Evolutionary conservation across 2,888 invertebrate genomes (phyloP), one percentile per base, ranked within the genome.

Genomic region (Drosophila leonis): DNA sequence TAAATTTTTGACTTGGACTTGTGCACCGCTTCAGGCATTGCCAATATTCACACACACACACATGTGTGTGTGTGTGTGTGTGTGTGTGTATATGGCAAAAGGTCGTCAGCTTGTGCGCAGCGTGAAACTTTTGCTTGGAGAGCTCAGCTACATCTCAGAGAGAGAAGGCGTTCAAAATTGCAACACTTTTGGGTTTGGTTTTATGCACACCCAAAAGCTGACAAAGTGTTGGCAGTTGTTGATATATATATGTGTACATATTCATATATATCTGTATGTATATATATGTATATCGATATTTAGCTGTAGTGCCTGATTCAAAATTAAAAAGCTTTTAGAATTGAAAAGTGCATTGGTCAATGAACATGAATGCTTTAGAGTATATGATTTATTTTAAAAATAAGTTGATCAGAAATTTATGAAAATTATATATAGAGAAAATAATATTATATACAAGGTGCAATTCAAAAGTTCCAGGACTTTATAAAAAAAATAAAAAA

Each of bases 41-140:
- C 57, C 83, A 80, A 80, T 79, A 61, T 59, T 35, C 66, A 69
- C 59, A 70, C 51, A 55, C 44, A 24, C 9, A 37, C 27, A 39
- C 31, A 35, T 44, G 51, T 35, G 55, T 60, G 12, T 49, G 33
- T 56, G 35, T 59, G 12, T 75, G 86, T 77, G 72, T 48, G 41
- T 62, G 49, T 71, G 55, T 42, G 20, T 42, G 55, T 56, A 31
- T 49, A 37, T 89, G 83, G 48, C 84, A 84, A 89, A 84, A 88
- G 83, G 83, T 88, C 89, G 70, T 72, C 78, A 68, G 72, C 66
- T 69, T 60, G 63, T 52, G 72, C 89, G 42, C 87, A 86, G 87
- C 87, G 41, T 89, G 83, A 72, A 63, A 82, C 73, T 54, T 72
- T 60, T 49, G 62, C 60, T 64, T 55, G 60, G 20, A 52, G 51